These are phyloP conservation scores for Drosophila mimica DNA, from an alignment of 2,888 invertebrate genomes.

Conservation along the genomic window DNA sequence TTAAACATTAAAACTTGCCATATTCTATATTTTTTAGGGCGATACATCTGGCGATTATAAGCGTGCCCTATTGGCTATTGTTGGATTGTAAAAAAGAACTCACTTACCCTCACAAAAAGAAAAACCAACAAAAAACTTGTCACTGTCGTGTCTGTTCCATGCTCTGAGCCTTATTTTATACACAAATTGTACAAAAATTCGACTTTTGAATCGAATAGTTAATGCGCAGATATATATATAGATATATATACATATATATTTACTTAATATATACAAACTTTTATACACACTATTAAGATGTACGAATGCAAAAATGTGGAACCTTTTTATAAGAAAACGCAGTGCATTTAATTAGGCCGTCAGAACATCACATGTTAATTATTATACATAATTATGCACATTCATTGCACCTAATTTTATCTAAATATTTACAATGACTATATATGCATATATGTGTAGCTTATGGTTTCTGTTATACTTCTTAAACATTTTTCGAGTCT, in stretches of 20 bases:
- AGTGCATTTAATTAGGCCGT: conserved; percentile 69
- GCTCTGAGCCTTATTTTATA: conserved; percentile 52
- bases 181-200: conserved; percentile 67
- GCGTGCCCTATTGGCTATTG: conserved; percentile 93
- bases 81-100: conserved; percentile 86
- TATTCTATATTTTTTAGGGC: conserved; percentile 88
- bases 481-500: conserved; percentile 51
- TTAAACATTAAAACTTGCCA: conserved; percentile 74
- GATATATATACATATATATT: conserved; percentile 22
- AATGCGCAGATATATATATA: conserved; percentile 6
- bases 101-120: conserved; percentile 35
- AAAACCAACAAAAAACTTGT: conserved; percentile 49
- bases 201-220: conserved; percentile 61
- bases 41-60: conserved; percentile 98
- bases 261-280: conserved; percentile 20
- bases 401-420: conserved; percentile 64
- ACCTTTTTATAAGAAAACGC: conserved; percentile 42
- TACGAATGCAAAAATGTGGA: conserved; percentile 42
- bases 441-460: conserved; percentile 27
- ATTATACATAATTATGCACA: conserved; percentile 62
- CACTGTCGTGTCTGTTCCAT: conserved; percentile 71
- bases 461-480: conserved; percentile 37
- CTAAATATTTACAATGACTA: conserved; percentile 31
- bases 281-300: conserved; percentile 32
- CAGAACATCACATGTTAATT: conserved; percentile 63